These are phyloP conservation scores for Acestrorhynchus altus DNA, from an alignment of 2,797 vertebrate genomes.

Conservation along the genomic window DNA sequence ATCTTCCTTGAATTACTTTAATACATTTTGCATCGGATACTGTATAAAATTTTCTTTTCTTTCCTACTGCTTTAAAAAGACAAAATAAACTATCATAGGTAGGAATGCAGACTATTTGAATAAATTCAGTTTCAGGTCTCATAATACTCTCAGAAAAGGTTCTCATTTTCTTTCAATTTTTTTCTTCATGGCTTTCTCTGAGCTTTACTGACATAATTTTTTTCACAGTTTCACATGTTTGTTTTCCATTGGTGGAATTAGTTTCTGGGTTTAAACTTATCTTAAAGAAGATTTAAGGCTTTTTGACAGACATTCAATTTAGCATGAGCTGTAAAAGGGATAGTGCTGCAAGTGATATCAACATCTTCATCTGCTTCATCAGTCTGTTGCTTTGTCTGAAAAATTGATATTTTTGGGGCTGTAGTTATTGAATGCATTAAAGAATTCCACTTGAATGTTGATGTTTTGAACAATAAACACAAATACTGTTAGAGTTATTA, in stretches of 20 bases:
- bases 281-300: background rate
- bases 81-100: background rate
- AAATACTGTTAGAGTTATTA: background rate
- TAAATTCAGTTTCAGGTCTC: slow-evolving; percentile 10
- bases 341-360: slow-evolving; percentile 1
- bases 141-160: background rate
- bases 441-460: background rate
- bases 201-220: background rate
- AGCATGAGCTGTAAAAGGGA: slow-evolving; percentile 10
- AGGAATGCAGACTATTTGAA: background rate
- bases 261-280: background rate
- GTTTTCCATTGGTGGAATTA: slow-evolving; percentile 6
- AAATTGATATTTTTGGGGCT: background rate
- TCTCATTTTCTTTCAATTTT: background rate
- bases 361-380: background rate
- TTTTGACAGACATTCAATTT: slow-evolving; percentile 7
- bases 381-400: background rate
- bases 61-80: background rate
- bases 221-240: background rate
- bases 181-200: slow-evolving; percentile 8
- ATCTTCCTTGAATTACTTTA: slow-evolving; percentile 9
- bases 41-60: background rate
- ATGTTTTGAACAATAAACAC: background rate
- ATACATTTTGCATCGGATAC: background rate
- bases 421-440: background rate